These are phyloP conservation scores for Lytechinus pictus DNA, from an alignment of 35 echinoderm and acorn worm genomes.

Conservation along the genomic window DNA sequence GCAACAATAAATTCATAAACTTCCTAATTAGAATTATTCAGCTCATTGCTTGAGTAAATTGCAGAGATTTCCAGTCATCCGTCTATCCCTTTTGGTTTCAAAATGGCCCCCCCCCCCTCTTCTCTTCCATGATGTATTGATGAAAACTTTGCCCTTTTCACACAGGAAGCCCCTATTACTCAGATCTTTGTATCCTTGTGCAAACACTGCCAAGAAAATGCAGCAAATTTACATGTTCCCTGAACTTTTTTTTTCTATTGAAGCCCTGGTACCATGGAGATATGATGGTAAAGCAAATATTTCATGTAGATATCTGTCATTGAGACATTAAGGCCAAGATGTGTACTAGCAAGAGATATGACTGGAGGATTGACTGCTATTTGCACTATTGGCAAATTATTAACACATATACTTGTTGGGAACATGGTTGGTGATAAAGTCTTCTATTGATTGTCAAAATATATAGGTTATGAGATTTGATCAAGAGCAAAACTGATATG, in stretches of 20 bases:
- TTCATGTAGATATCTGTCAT: not conserved
- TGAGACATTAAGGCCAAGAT: not conserved
- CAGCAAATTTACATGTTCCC: not conserved
- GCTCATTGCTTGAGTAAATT: not conserved
- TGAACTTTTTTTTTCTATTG: not conserved
- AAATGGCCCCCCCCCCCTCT: not conserved
- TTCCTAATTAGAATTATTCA: not conserved
- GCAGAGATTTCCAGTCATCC: not conserved
- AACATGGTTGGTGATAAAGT: not conserved
- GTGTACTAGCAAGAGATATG: not conserved
- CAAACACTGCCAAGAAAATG: not conserved
- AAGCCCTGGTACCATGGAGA: not conserved
- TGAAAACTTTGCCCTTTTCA: not conserved
- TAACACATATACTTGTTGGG: not conserved
- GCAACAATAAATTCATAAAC: not conserved
- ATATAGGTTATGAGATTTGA: not conserved
- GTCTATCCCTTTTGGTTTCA: not conserved
- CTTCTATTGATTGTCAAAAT: not conserved
- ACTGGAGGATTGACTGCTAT: not conserved
- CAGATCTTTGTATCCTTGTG: not conserved
- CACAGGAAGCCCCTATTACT: not conserved
- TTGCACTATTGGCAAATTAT: slow-evolving; percentile 3
- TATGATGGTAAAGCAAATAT: not conserved
- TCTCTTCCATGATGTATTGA: not conserved
- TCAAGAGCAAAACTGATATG: not conserved